A percentile compares a stretch with the other conserved stretches of the same genome.
phyloP scores from a whole-genome alignment of 2,797 vertebrate genomes.

The Enteromius afrohamiltoni region DNA sequence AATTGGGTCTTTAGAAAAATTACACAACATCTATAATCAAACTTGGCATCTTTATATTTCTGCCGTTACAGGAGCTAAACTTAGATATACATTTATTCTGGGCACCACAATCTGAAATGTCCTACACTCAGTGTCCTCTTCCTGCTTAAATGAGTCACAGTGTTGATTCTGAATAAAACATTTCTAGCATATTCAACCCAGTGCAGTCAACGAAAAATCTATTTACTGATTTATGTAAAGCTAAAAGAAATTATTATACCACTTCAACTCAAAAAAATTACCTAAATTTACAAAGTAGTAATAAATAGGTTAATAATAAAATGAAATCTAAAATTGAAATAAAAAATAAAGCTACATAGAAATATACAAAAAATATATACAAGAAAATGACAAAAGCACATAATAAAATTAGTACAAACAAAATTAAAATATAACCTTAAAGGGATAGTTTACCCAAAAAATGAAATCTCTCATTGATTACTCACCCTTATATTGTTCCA shows the following conservation, averaged over 20 bases:
- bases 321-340: not conserved
- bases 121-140: not conserved
- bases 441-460: no score
- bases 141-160: constrained; percentile 18
- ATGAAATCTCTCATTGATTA: no score
- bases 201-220: not conserved
- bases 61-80: not conserved
- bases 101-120: constrained; percentile 5
- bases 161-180: constrained; percentile 6
- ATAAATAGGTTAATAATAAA: not conserved
- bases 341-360: not conserved
- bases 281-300: not conserved
- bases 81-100: constrained; percentile 30
- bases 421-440: no score
- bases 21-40: not conserved
- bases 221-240: not conserved
- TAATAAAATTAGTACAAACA: no score
- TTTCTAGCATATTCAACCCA: no score
- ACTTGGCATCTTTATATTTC: not conserved
- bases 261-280: not conserved
- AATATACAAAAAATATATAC: not conserved
- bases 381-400: not conserved
- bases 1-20: not conserved
- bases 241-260: not conserved
- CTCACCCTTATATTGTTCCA: no score